Evolutionary conservation across 1,140 invertebrate species (phyloP).

Genomic region (Mya arenaria): DNA sequence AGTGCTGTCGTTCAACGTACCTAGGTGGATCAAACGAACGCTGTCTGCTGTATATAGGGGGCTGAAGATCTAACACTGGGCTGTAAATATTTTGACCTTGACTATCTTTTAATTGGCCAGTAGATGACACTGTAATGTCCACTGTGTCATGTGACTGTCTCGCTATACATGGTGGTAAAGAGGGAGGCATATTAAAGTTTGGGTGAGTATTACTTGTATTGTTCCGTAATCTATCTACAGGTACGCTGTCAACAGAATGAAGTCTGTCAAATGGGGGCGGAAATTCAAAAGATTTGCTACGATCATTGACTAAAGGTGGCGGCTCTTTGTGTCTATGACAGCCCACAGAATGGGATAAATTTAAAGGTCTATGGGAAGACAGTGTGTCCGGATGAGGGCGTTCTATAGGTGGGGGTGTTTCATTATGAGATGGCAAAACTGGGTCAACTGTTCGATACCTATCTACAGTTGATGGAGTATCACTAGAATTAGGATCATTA

Average conservation of each 20-base stretch:
- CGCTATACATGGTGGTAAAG: slow-evolving; percentile 39
- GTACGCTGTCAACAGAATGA: slow-evolving; percentile 45
- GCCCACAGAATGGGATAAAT: slow-evolving; percentile 37
- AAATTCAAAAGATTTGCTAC: slow-evolving; percentile 9
- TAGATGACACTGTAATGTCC: not conserved
- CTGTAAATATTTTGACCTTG: slow-evolving; percentile 56
- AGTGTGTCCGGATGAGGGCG: slow-evolving; percentile 13
- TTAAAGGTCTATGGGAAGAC: slow-evolving; percentile 41
- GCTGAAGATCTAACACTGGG: slow-evolving; percentile 46
- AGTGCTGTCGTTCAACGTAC: slow-evolving; percentile 29
- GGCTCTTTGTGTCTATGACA: slow-evolving; percentile 24
- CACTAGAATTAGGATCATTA: slow-evolving; percentile 6
- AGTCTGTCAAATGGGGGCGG: slow-evolving; percentile 39
- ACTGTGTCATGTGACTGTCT: slow-evolving; percentile 22
- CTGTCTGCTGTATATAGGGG: slow-evolving; percentile 42
- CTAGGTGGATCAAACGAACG: slow-evolving; percentile 25
- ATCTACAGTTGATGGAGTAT: not conserved
- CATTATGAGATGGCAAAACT: not conserved
- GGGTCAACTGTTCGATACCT: slow-evolving; percentile 20
- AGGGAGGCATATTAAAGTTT: slow-evolving; percentile 46
- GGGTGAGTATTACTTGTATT: slow-evolving; percentile 25
- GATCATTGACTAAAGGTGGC: slow-evolving; percentile 28
- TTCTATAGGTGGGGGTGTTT: slow-evolving; percentile 41
- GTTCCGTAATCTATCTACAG: slow-evolving; percentile 30
- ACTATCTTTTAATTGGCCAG: slow-evolving; percentile 22